Base-by-base conservation (phyloP, 2,113 vertebrate genomes). In the Cololabis saira region DNA sequence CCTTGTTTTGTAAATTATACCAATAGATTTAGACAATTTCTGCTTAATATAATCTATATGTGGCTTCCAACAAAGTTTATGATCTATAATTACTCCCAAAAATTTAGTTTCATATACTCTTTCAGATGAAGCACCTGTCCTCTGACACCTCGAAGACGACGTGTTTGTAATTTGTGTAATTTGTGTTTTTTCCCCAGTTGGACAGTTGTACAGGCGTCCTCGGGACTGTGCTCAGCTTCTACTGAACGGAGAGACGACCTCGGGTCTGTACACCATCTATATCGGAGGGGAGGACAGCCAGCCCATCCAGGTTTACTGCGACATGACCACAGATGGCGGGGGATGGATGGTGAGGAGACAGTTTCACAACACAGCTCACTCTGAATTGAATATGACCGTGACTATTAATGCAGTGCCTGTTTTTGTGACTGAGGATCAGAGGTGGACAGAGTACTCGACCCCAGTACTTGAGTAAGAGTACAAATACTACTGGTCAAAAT, bases 311-410 rank as follows among this genome's bases (percentile, higher is more conserved):
- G 96, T 96, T 19, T 98, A 93, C 92, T 99, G 97, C 0, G 97
- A 99, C 92, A 98, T 99, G 97, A 89, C 44, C 51, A 94, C 96
- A 21, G 97, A 98, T 0, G 95, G 95, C 0, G 97, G 97, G 0
- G 97, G 97, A 67, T 99, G 97, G 97, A 92, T 94, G 44, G 97
- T 99, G 86, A 96, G 96, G 17, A 62, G 17, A 10, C 11, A 0
- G 10, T 41, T 52, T 58, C 2, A 33, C 11, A 44, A 1, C 14
- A 11, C 63, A 37, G 48, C 4, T 57, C 55, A 42, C 19, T 5
- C 12, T 4, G 11, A 30, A 22, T 22, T 6, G 13, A 4, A 41
- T 17, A 13, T 16, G 13, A 16, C 33, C 3, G 42, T 37, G 13
- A 14, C 33, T 8, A 8, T 30, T 14, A 43, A 19, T 10, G 3